Conservation (phyloP, 37 sponge, comb jelly and placozoan species). For the Agelas oroides region DNA sequence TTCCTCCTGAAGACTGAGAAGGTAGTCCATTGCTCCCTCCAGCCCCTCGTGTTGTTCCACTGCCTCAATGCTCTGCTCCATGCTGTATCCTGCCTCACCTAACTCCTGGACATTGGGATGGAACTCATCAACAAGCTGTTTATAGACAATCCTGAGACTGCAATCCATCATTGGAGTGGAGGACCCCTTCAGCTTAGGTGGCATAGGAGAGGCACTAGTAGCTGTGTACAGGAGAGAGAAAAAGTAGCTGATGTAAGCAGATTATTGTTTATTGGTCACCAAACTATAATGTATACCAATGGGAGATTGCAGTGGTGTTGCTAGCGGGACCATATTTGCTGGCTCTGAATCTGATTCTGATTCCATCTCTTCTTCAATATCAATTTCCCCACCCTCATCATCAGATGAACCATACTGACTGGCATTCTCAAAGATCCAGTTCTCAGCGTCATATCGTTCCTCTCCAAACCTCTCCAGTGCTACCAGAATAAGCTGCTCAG, state of each 20-base stretch:
- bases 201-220: too few species aligned
- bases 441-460: constrained; percentile 9
- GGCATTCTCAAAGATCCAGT: constrained; percentile 29
- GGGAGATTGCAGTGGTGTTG: not conserved
- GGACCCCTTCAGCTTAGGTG: too few species aligned
- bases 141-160: not conserved
- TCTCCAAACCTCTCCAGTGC: constrained; percentile 23
- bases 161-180: too few species aligned
- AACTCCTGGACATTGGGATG: constrained; percentile 41
- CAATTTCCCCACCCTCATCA: constrained; percentile 1
- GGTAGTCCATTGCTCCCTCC: not conserved
- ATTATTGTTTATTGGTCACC: too few species aligned
- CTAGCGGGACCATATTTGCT: not conserved
- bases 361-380: not conserved
- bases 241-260: too few species aligned
- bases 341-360: not conserved
- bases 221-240: too few species aligned
- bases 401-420: constrained; percentile 1
- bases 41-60: constrained; percentile 4
- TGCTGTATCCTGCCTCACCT: constrained; percentile 1
- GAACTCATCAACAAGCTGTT: constrained; percentile 6
- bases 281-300: not conserved
- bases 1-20: not conserved
- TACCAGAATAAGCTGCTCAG: constrained; percentile 1
- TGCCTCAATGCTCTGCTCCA: constrained; percentile 38